Conservation (phyloP, 1,140 invertebrate genomes). For the Drosophila pandora region DNA sequence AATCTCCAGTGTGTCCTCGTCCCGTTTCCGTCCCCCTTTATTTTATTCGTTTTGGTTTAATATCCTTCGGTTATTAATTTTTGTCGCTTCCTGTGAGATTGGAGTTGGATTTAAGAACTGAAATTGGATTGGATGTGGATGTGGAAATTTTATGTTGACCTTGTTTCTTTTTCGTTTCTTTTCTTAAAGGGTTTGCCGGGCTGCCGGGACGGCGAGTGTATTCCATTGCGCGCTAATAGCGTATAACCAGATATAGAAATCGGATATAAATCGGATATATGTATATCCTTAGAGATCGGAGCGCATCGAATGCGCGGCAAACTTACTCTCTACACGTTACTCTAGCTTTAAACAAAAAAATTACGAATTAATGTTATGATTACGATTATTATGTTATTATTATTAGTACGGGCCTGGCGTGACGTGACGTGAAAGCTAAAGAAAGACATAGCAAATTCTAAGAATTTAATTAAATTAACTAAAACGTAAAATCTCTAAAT, state of each 20-base stretch:
- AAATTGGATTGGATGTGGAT: conserved; percentile 32
- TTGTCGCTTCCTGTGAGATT: conserved; percentile 34
- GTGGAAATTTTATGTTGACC: conserved; percentile 78
- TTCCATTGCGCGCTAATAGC: conserved; percentile 85
- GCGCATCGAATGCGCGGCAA: conserved; percentile 35
- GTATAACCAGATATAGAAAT: conserved; percentile 68
- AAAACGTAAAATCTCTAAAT: conserved; percentile 11
- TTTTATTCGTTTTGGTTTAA: conserved; percentile 14
- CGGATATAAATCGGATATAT: conserved; percentile 4
- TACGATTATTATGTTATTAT: conserved; percentile 12
- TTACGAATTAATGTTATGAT: conserved; percentile 40
- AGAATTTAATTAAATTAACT: conserved; percentile 78
- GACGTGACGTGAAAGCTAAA: conserved; percentile 70
- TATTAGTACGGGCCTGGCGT: conserved; percentile 37
- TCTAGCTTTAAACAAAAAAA: conserved; percentile 45
- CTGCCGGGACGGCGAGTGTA: conserved; percentile 85
- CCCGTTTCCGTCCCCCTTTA: conserved; percentile 26
- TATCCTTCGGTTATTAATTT: conserved; percentile 5
- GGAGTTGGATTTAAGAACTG: conserved; percentile 18
- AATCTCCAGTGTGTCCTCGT: conserved; percentile 1
- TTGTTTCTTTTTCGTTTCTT: conserved; percentile 81
- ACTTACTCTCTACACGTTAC: conserved; percentile 28
- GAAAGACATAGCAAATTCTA: conserved; percentile 82
- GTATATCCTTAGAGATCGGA: conserved; percentile 12
- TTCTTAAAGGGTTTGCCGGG: conserved; percentile 84